Evolutionary conservation across 1,140 invertebrate species (phyloP), one percentile per base, ranked within the genome.

Genomic region (Drosophila miranda): DNA sequence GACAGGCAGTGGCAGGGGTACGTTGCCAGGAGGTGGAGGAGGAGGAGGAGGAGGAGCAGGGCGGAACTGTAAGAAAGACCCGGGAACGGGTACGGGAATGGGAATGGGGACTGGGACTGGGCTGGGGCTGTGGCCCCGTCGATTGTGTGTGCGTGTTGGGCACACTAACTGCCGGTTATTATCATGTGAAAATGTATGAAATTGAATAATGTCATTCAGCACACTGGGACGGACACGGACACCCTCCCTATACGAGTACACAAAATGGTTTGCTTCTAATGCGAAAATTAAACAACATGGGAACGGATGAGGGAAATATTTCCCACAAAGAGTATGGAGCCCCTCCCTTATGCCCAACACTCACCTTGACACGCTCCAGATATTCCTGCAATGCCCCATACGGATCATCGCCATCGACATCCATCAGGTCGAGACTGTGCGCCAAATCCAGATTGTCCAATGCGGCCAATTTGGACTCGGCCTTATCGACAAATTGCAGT

Each of bases 291-390:
- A 6, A 51, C 57, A 57, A 73, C 51, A 52, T 75, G 58, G 38
- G 46, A 63, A 60, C 50, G 46, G 28, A 55, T 28, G 23, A 11
- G 51, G 5, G 6, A 9, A 28, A 2, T 14, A 7, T 13, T 67
- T 67, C 68, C 48, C 68, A 73, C 53, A 34, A 11, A 13, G 34
- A 11, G 3, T 13, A 38, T 11, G 11, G 34, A 2, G 28, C 28
- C 7, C 7, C 3, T 9, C 28, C 28, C 28, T 30, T 30, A 3
- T 19, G 19, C 7, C 5, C 8, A 42, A 30, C 28, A 87, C 89
- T 88, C 54, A 90, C 89, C 82, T 90, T 90, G 50, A 90, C 89
- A 26, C 86, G 84, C 58, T 90, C 89, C 70, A 90, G 59, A 68
- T 90, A 90, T 38, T 90, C 89, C 58, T 90, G 78, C 14, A 90